Percentiles rank a stretch among this genome's conserved stretches.
Conservation (phyloP, 2,113 vertebrate species). For the Saccopteryx leptura region DNA sequence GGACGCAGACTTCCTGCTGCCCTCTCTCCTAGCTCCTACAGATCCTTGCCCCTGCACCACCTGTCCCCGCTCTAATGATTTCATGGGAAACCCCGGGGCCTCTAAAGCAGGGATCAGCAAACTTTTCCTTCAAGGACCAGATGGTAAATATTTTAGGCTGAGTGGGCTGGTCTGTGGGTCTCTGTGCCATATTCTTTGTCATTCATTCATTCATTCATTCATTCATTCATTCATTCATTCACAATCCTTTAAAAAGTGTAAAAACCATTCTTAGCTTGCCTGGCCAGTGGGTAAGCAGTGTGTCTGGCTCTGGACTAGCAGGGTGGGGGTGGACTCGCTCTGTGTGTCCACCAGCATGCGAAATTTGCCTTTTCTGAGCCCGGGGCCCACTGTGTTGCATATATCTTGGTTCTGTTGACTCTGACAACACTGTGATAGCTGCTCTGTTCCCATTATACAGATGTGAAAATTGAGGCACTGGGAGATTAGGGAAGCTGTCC, state of each 20-base stretch:
- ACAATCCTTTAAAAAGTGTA: background rate
- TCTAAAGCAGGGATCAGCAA: rapidly evolving
- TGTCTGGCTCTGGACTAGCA: background rate
- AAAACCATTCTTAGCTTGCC: background rate
- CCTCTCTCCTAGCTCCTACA: background rate
- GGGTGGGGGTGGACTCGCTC: rapidly evolving
- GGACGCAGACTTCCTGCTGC: rapidly evolving
- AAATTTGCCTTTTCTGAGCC: background rate
- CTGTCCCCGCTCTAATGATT: background rate
- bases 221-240: background rate
- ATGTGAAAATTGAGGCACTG: background rate
- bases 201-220: background rate
- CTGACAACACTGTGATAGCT: rapidly evolving
- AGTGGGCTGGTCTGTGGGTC: background rate
- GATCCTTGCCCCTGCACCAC: background rate
- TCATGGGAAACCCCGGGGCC: rapidly evolving
- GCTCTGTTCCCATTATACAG: background rate
- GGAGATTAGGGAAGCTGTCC: background rate
- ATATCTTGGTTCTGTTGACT: rapidly evolving
- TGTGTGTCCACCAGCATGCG: rapidly evolving
- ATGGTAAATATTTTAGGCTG: background rate
- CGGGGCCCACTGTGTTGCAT: background rate
- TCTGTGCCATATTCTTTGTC: background rate
- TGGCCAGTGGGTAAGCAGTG: rapidly evolving
- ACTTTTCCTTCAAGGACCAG: background rate